Evolutionary conservation across 2,888 invertebrate genomes (phyloP), one percentile per base, ranked within the genome.

Genomic region (Coelopa pilipes): DNA sequence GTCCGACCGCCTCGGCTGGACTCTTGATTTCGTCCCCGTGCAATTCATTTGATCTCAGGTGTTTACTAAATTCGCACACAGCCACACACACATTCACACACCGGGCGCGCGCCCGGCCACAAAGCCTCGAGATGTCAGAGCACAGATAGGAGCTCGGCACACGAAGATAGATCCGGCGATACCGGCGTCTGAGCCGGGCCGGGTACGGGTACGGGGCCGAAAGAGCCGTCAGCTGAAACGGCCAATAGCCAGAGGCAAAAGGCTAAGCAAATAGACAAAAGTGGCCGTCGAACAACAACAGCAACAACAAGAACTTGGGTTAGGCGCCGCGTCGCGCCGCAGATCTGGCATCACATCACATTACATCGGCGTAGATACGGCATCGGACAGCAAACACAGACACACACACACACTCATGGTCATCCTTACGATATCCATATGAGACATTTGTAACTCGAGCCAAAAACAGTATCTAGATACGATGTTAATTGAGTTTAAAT

Each of bases 401-500:
- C 34, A 34, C 4, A 34, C 34, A 34, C 4, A 34, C 34, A 53
- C 17, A 53, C 57, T 5, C 57, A 57, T 13, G 34, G n/a, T 10
- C 19, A 57, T 57, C 57, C 57, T 19, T n/a, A 53, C 53, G 24
- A 12, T 34, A 34, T 34, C 34, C 34, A 34, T 34, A 34, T 34
- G 53, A 53, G 62, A 71, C 71, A 71, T 71, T 45, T 50, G 71
- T 71, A 71, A 71, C 46, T 71, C 45, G 46, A 65, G 71, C 71
- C 55, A 46, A 19, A 45, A 45, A 71, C 63, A 63, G 63, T 57
- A 71, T 71, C 71, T 55, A 65, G 71, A 65, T 71, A 46, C 45
- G 45, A 53, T 19, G 80, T 80, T 85, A 86, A 86, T 86, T 84
- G 85, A 85, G 86, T 85, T 86, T 86, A 86, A 85, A 86, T 85